Evolutionary conservation across 92 coral and sea anemone species (phyloP), one percentile per base, ranked within the genome.

Genomic region (Muricea muricata): DNA sequence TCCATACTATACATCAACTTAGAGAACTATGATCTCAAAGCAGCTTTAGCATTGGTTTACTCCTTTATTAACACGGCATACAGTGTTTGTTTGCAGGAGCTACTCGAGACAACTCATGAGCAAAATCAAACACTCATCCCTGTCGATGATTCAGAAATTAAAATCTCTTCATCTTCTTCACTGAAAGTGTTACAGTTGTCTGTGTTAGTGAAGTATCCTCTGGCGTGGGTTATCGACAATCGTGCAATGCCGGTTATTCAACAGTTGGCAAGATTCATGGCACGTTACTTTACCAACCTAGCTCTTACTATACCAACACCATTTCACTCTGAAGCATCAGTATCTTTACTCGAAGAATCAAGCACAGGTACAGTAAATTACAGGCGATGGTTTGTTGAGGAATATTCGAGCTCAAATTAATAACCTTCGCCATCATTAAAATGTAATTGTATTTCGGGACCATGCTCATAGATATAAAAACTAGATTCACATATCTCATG

Each of bases 231-330:
- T 1, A 82, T 88, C 3, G 97, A 92, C 73, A 91, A 85, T 35
- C 83, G 92, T 80, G 97, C 94, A 1, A 20, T 97, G 11, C 85
- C 87, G 68, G 93, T 92, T 45, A 94, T 97, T 42, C 99, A 94
- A 34, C 83, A 93, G 0, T 78, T 97, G 1, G 99, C 93, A 8
- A 90, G 98, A 23, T 88, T 97, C 55, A 93, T 97, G 99, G 91
- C 97, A 0, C 95, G 98, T 20, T 97, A 97, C 86, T 97, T 97
- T 77, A 92, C 97, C 7, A 93, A 97, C 76, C 93, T 94, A 50
- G 90, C 94, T 13, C 93, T 97, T 12, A 90, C 85, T 8, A 82
- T 91, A 37, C 94, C 88, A 79, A 90, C 94, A 18, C 93, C 99
- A 11, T 90, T 88, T 77, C 93, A 75, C 8, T 91, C 97, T 17